Percentiles rank a stretch among this genome's conserved stretches.
These are phyloP conservation scores for roundworm (Caenorhabditis elegans) DNA, from an alignment of 1,140 invertebrate genomes.

Conservation along the genomic window WBcel235 BX284603.4:2610501-2611000, in stretches of 20 bases:
- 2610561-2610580: too few species aligned
- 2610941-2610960: slow-evolving; percentile 73
- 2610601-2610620: too few species aligned
- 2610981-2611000: slow-evolving; percentile 74
- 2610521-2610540: too few species aligned
- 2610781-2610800: slow-evolving; percentile 75
- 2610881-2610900: slow-evolving; percentile 87
- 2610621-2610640: too few species aligned
- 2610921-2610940: slow-evolving; percentile 76
- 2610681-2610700: slow-evolving; percentile 58
- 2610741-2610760: slow-evolving; percentile 83
- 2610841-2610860: slow-evolving; percentile 82
- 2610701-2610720: slow-evolving; percentile 72
- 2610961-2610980: slow-evolving; percentile 70
- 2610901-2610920: slow-evolving; percentile 86
- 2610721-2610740: slow-evolving; percentile 85
- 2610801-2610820: slow-evolving; percentile 72
- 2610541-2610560: too few species aligned
- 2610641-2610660: too few species aligned
- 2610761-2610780: slow-evolving; percentile 81
- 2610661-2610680: too few species aligned
- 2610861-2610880: slow-evolving; percentile 81
- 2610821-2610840: slow-evolving; percentile 81
- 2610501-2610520: too few species aligned
- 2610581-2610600: too few species aligned